Conservation (phyloP, 2,113 vertebrate genomes). For the Grammomys surdaster region DNA sequence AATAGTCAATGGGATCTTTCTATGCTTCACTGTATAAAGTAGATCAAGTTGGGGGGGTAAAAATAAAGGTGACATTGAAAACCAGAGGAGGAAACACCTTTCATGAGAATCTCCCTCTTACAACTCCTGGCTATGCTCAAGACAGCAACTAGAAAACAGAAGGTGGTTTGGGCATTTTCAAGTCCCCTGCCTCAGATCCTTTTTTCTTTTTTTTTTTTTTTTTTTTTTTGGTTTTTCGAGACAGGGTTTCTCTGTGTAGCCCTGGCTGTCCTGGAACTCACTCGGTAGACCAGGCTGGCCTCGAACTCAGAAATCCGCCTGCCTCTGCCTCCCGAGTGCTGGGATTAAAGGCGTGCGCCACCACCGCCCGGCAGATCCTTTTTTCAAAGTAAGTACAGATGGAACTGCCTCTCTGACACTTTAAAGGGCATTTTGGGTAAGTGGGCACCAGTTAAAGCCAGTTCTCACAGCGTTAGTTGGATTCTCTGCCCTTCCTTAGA, state of each 20-base stretch:
- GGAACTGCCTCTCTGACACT: not conserved
- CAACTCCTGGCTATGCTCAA: not conserved
- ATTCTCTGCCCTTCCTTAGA: conserved; percentile 40
- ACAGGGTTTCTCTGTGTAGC: too few species aligned
- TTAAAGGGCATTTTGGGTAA: not conserved
- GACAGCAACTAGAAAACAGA: conserved; percentile 5
- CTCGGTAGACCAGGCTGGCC: too few species aligned
- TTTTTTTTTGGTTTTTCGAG: too few species aligned
- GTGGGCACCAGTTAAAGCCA: not conserved
- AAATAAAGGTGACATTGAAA: conserved; percentile 61
- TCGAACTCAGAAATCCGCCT: too few species aligned
- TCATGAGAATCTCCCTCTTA: conserved; percentile 32
- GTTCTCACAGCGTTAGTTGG: not conserved
- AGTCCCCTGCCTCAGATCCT: not conserved
- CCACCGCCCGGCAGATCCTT: too few species aligned
- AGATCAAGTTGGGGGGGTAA: conserved; percentile 7
- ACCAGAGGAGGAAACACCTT: conserved; percentile 35
- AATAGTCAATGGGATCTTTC: not conserved
- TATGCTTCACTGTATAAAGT: not conserved
- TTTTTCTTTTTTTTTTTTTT: conserved; percentile 6
- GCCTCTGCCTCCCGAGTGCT: too few species aligned
- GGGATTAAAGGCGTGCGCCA: too few species aligned
- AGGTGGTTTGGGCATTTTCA: conserved; percentile 22
- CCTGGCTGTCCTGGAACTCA: too few species aligned
- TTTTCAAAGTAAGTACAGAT: conserved; percentile 39